Evolutionary conservation across 2,113 vertebrate species (phyloP).

Genomic region (Istiophorus platypterus): DNA sequence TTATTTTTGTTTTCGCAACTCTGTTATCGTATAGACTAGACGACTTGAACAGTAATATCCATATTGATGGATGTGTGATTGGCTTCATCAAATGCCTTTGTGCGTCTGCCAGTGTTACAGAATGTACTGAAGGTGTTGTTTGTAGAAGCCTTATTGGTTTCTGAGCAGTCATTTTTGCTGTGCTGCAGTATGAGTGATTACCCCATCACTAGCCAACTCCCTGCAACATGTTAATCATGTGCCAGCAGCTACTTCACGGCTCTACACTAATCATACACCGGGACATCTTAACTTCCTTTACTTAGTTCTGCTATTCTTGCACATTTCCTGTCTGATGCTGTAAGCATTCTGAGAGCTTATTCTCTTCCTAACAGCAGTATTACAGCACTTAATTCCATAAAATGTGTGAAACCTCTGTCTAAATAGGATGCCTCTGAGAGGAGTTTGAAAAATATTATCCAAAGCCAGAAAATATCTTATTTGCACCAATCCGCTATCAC

Average conservation of each 20-base stretch:
- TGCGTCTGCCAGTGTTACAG: not conserved
- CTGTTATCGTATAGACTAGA: no score
- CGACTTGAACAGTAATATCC: no score
- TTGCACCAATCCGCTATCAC: no score
- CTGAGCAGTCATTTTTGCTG: no score
- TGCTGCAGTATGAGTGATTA: not conserved
- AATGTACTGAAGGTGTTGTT: not conserved
- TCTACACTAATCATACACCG: not conserved
- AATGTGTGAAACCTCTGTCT: not conserved
- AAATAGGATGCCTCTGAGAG: not conserved
- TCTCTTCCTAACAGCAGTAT: not conserved
- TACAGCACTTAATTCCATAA: not conserved
- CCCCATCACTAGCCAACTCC: not conserved
- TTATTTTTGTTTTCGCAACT: no score
- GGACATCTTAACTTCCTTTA: not conserved
- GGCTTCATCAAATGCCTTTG: not conserved
- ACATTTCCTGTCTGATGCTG: not conserved
- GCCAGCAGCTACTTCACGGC: conserved; percentile 6
- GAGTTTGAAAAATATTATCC: not conserved
- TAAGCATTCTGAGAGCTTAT: not conserved
- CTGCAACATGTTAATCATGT: not conserved
- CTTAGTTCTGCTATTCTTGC: not conserved
- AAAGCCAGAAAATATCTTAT: not conserved
- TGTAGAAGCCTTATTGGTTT: no score
- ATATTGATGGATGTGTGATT: no score